A percentile compares a stretch with the other conserved stretches of the same genome.
Conservation (phyloP, 2,797 vertebrate species). For the Arctocebus calabarensis region DNA sequence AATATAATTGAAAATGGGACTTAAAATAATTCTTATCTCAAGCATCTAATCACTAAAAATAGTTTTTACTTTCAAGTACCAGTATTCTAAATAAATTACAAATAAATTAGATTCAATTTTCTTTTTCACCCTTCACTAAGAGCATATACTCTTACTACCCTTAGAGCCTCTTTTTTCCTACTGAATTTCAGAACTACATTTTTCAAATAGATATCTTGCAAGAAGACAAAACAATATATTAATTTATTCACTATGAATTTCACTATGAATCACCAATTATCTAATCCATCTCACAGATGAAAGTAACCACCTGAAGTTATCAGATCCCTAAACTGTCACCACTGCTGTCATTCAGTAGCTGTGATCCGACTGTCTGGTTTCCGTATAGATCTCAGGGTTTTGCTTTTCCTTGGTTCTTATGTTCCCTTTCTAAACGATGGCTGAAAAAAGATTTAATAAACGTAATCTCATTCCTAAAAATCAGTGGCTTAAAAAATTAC, state of each 20-base stretch:
- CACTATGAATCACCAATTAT: background rate
- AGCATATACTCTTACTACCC: background rate
- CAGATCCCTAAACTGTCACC: background rate
- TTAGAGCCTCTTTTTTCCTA: background rate
- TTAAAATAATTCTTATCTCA: slow-evolving; percentile 7
- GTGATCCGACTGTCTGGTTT: background rate
- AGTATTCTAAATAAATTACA: background rate
- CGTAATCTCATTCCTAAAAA: background rate
- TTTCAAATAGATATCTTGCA: slow-evolving; percentile 37
- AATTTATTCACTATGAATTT: no score
- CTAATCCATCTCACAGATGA: background rate
- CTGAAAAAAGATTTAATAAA: background rate
- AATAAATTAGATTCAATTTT: slow-evolving; percentile 14
- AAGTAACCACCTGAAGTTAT: background rate
- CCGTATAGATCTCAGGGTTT: background rate
- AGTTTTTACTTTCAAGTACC: background rate
- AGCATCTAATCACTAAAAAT: background rate
- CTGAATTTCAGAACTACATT: background rate
- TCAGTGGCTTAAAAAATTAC: background rate
- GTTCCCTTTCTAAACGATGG: background rate
- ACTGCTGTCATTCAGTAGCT: background rate
- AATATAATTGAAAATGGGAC: background rate
- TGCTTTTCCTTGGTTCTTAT: background rate
- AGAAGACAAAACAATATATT: background rate
- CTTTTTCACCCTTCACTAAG: background rate